These are phyloP conservation scores for Orthosia incerta DNA, from an alignment of 2,888 invertebrate species.

Conservation along the genomic window DNA sequence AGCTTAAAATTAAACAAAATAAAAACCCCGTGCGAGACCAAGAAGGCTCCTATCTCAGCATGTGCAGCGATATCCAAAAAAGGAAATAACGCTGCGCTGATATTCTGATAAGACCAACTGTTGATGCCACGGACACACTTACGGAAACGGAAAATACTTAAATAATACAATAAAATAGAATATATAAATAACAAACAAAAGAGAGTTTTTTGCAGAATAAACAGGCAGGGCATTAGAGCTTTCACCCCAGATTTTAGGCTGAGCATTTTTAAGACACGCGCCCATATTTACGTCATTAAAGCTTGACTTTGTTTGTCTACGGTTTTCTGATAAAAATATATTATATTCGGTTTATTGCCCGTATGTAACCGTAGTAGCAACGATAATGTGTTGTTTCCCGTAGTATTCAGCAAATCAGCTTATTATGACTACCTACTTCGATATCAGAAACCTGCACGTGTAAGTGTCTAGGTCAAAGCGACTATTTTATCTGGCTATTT, in stretches of 20 bases:
- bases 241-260: neutral
- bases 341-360: slow-evolving; percentile 32
- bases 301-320: slow-evolving; percentile 4
- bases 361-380: slow-evolving; percentile 23
- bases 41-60: too few species aligned
- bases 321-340: slow-evolving; percentile 35
- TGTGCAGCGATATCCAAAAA: too few species aligned
- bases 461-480: slow-evolving; percentile 33
- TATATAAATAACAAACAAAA: too few species aligned
- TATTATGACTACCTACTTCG: slow-evolving; percentile 53
- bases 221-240: neutral
- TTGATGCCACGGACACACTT: too few species aligned
- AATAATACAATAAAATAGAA: too few species aligned
- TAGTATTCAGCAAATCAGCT: slow-evolving; percentile 39
- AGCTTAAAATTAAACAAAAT: too few species aligned
- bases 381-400: slow-evolving; percentile 27
- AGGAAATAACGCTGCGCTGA: too few species aligned
- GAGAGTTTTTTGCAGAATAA: too few species aligned
- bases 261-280: slow-evolving; percentile 8
- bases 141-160: too few species aligned
- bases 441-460: slow-evolving; percentile 51
- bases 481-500: slow-evolving; percentile 27
- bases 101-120: too few species aligned
- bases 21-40: too few species aligned
- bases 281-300: slow-evolving; percentile 11